A percentile compares a stretch with the other conserved stretches of the same genome.
Evolutionary conservation across 2,797 vertebrate genomes (phyloP).

Genomic region (Xiphorhynchus erythropygius): DNA sequence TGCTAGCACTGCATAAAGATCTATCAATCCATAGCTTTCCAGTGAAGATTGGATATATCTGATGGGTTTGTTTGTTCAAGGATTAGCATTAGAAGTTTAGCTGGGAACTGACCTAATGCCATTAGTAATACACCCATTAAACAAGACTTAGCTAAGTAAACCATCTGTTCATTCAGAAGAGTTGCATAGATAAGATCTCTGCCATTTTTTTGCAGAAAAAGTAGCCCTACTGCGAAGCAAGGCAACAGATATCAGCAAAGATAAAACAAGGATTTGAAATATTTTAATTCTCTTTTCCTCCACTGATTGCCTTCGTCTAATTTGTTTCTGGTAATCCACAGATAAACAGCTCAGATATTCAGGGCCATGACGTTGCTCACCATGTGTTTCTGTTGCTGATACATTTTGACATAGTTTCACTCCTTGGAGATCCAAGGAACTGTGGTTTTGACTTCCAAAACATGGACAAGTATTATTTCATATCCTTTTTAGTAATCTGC

Average conservation of each 20-base stretch:
- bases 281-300: background rate
- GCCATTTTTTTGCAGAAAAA: background rate
- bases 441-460: background rate
- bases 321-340: background rate
- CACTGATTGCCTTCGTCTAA: background rate
- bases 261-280: background rate
- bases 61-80: constrained; percentile 38
- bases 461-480: background rate
- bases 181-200: background rate
- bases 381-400: background rate
- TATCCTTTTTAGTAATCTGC: background rate
- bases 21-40: background rate
- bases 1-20: background rate
- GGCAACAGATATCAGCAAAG: background rate
- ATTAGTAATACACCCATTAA: constrained; percentile 26
- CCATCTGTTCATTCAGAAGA: constrained; percentile 27
- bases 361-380: background rate
- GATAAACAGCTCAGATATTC: background rate
- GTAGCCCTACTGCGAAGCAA: background rate
- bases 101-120: constrained; percentile 14
- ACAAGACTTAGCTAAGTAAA: constrained; percentile 8
- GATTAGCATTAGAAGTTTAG: constrained; percentile 47
- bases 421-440: background rate
- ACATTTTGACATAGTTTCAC: background rate
- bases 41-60: background rate